phyloP scores from a whole-genome alignment of 2,888 invertebrate species.

The Noctua janthina region DNA sequence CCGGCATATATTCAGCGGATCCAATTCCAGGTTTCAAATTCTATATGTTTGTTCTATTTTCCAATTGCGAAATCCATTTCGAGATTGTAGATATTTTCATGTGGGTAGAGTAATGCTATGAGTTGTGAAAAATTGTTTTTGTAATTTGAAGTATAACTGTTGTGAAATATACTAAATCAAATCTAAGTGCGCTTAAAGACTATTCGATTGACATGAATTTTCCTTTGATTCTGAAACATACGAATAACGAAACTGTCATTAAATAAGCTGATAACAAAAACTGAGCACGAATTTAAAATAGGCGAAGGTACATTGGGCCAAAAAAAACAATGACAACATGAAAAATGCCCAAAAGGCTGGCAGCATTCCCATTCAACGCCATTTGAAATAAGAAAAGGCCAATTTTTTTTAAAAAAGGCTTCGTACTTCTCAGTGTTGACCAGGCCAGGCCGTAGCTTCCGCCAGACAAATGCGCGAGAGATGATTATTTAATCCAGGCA shows the following conservation, averaged over 20 bases:
- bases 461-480: constrained; percentile 68
- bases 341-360: neutral
- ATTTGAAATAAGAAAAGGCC: neutral
- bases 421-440: constrained; percentile 32
- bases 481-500: constrained; percentile 76
- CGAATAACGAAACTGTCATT: neutral
- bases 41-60: neutral
- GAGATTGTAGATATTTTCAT: neutral
- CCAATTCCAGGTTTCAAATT: neutral
- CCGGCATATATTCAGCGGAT: neutral
- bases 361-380: neutral
- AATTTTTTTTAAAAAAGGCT: neutral
- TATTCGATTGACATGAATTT: neutral
- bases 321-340: neutral
- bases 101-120: too few relatives aligned
- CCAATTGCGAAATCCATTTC: neutral
- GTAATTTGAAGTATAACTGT: neutral
- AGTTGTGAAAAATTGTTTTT: neutral
- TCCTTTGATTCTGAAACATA: neutral
- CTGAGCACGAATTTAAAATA: neutral
- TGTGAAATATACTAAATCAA: neutral
- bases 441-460: constrained; percentile 44
- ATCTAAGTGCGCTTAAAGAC: neutral
- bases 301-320: too few relatives aligned
- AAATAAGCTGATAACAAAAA: too few relatives aligned